Evolutionary conservation across 2,888 invertebrate species (phyloP).

Genomic region (Pediacus dermestoides): DNA sequence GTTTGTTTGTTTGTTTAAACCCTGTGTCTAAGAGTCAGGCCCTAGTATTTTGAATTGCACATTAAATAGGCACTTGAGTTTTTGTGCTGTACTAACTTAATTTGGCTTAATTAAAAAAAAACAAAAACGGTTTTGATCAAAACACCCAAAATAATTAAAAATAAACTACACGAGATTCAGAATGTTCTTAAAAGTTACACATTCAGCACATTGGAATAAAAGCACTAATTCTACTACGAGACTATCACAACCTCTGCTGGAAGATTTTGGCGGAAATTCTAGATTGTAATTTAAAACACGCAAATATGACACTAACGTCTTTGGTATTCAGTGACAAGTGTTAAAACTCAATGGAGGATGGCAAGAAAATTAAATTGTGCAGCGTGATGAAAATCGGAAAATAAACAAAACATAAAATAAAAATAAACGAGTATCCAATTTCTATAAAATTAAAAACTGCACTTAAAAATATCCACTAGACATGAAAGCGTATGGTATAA

Average conservation of each 20-base stretch:
- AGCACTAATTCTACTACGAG: conserved; percentile 37
- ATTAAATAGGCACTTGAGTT: conserved; percentile 47
- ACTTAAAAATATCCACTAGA: conserved; percentile 36
- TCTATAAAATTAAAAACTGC: conserved; percentile 24
- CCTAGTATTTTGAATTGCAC: conserved; percentile 48
- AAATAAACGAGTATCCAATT: conserved; percentile 22
- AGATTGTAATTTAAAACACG: conserved; percentile 15
- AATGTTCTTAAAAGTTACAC: conserved; percentile 18
- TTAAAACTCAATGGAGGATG: conserved; percentile 29
- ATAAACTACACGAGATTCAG: too few species aligned
- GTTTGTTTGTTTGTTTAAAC: too few species aligned
- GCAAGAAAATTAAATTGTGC: conserved; percentile 34
- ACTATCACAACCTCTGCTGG: conserved; percentile 52
- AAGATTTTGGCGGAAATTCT: conserved; percentile 48
- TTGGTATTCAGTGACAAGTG: conserved; percentile 48
- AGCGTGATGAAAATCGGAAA: conserved; percentile 24
- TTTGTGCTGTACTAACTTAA: conserved; percentile 37
- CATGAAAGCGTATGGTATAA: conserved; percentile 40
- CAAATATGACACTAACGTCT: conserved; percentile 48
- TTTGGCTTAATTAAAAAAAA: conserved; percentile 21
- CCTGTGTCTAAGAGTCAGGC: conserved; percentile 49
- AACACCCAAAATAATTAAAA: too few species aligned
- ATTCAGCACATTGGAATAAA: conserved; percentile 32
- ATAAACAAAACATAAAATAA: conserved; percentile 18
- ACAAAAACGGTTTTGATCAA: too few species aligned